Evolutionary conservation across 2,888 invertebrate species (phyloP).

Genomic region (Pyrgus malvae): DNA sequence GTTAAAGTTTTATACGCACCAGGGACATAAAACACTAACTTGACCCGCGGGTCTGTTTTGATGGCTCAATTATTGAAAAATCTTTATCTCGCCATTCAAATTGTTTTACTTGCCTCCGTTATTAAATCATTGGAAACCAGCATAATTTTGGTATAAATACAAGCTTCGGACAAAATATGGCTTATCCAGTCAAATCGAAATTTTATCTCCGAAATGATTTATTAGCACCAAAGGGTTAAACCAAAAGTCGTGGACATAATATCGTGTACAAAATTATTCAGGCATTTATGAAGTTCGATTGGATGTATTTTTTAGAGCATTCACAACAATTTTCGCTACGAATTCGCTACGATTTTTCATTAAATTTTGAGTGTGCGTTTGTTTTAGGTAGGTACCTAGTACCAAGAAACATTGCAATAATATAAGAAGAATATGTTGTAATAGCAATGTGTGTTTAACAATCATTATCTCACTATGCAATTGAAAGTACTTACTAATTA

Average conservation of each 20-base stretch:
- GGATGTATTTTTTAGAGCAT: not conserved
- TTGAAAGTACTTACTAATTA: too few species aligned
- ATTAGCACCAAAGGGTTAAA: not conserved
- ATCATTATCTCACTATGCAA: too few species aligned
- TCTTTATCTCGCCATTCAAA: slow-evolving; percentile 23
- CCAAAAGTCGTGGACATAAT: not conserved
- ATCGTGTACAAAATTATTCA: not conserved
- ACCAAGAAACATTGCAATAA: too few species aligned
- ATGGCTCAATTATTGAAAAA: slow-evolving; percentile 26
- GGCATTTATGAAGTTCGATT: not conserved
- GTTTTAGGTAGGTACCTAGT: too few species aligned
- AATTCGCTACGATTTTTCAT: not conserved
- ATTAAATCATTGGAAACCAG: slow-evolving; percentile 18
- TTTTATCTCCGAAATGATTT: slow-evolving; percentile 9
- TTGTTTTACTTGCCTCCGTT: slow-evolving; percentile 20
- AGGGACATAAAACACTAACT: slow-evolving; percentile 23
- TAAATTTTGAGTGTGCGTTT: too few species aligned
- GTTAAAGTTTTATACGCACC: slow-evolving; percentile 16
- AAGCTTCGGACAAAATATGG: slow-evolving; percentile 1
- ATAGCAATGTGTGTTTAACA: too few species aligned
- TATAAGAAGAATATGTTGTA: too few species aligned
- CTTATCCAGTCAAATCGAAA: slow-evolving; percentile 6
- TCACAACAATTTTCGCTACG: not conserved
- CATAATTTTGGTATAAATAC: slow-evolving; percentile 13
- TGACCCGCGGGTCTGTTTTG: slow-evolving; percentile 19